Base-by-base conservation (phyloP, 2,888 invertebrate genomes). In the Notodonta dromedarius region DNA sequence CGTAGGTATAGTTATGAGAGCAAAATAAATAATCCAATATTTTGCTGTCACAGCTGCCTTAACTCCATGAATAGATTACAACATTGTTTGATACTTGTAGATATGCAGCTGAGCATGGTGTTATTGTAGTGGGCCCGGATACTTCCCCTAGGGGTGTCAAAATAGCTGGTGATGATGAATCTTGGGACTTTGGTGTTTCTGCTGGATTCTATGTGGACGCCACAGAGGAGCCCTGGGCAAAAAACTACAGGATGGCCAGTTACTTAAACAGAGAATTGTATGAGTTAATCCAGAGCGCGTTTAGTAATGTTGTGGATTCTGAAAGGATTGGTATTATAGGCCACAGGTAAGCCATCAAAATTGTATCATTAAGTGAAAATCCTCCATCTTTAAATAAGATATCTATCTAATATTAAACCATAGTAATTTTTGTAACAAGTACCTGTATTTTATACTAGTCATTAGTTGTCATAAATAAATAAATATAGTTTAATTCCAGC, bases 171-270 rank as follows among this genome's bases (percentile, higher is more conserved):
- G 98, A 99, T 90, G 97, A 98, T 82, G 98, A 98, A 46, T 94
- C 95, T 16, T 99, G 97, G 95, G 99, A 99, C 89, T 98, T 99
- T 91, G 99, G 99, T 40, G 96, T 96, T 11, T 97, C 97, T 7
- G 99, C 99, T 66, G 98, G 99, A 0, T 99, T 99, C 88, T 99
- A 99, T 87, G 94, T 99, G 2, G 97, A 99, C 93, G 98, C 99
- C 6, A 96, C 96, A 0, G 94, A 96, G 75, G 96, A 96, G n/a
- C 98, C 98, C 16, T 99, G 99, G 99, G 96, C 96, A 46, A 96
- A 95, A 42, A 95, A 99, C 92, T 99, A 99, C 85, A 95, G 96
- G 77, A 99, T 99, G 99, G 99, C 96, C 80, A 97, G 97, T 67
- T 99, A 99, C 79, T 92, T 99, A n/a, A 98, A 97, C 8, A 95